Percentiles rank a stretch among this genome's conserved stretches.
These are phyloP conservation scores for Globodera rostochiensis DNA, from an alignment of 1,140 invertebrate species.

Conservation along the genomic window DNA sequence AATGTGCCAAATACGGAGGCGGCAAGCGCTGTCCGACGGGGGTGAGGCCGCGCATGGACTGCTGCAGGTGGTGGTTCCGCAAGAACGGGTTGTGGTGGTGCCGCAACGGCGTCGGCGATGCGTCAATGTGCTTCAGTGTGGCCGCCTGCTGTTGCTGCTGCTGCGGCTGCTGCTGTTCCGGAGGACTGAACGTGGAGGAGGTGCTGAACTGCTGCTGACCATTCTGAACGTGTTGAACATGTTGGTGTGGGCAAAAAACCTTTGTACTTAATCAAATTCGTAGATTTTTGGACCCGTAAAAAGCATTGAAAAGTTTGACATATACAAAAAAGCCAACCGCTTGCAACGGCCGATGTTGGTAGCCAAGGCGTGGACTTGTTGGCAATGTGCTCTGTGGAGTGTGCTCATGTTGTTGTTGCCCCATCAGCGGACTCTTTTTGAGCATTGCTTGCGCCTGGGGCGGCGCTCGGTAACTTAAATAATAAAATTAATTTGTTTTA, in stretches of 20 bases:
- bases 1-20: conserved; percentile 42
- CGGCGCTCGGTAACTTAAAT: conserved; percentile 46
- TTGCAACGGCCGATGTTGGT: neutral
- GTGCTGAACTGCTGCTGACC: conserved; percentile 10
- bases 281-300: no score
- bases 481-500: neutral
- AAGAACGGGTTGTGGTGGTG: conserved; percentile 18
- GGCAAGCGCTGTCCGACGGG: conserved; percentile 43
- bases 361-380: neutral
- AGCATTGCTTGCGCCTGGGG: conserved; percentile 31
- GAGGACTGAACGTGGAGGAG: conserved; percentile 30
- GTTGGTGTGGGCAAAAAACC: no score
- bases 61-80: conserved; percentile 28
- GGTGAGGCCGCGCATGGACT: conserved; percentile 23
- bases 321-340: neutral
- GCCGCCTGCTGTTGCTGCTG: neutral
- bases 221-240: neutral
- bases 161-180: neutral
- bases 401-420: conserved; percentile 21
- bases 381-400: conserved; percentile 5
- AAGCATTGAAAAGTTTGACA: neutral
- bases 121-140: conserved; percentile 12
- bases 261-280: no score
- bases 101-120: conserved; percentile 26
- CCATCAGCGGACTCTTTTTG: conserved; percentile 17